Evolutionary conservation across 2,113 vertebrate genomes (phyloP), one percentile per base, ranked within the genome.

Genomic region (Martes martes): DNA sequence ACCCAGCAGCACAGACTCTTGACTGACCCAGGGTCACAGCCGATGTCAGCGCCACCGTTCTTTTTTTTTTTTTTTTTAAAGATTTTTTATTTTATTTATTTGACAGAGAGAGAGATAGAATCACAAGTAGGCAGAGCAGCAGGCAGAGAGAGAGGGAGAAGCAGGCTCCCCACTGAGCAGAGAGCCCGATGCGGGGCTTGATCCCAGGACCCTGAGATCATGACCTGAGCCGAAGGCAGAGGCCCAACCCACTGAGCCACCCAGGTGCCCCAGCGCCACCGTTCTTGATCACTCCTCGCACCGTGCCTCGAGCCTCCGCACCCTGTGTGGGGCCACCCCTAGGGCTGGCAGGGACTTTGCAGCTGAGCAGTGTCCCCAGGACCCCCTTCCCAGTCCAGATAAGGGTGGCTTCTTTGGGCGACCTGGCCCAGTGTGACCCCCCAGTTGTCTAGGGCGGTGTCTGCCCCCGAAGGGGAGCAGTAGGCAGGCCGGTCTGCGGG

Each of bases 301-400:
- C 23, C 0, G 4, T 23, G 28, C 45, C 21, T 4, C 26, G 1
- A 5, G 31, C 4, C 57, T 28, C 28, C 10, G 1, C 1, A 2
- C 47, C 24, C 74, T 33, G 7, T 6, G 6, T 15, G 24, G 80
- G 52, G 21, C 7, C 81, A 19, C 16, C 33, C 47, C 45, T 13
- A 28, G n/a, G 59, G 19, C 28, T 57, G 39, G 67, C 7, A 1
- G 1, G 28, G n/a, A 50, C n/a, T 21, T 47, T 57, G 8, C 36
- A n/a, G 18, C 36, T 6, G 15, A 50, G 76, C 23, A 4, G 24
- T 1, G 1, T 47, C 50, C 65, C 52, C 52, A 67, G 28, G 16
- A 55, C 15, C 10, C 45, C 65, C 13, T 42, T 15, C 47, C 11
- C 6, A 2, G 55, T 39, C 33, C 26, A 11, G 26, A 14, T 6